Percentiles rank a stretch among this genome's conserved stretches.
These are phyloP conservation scores for Passer montanus DNA, from an alignment of 2,113 vertebrate species.

Conservation along the genomic window DNA sequence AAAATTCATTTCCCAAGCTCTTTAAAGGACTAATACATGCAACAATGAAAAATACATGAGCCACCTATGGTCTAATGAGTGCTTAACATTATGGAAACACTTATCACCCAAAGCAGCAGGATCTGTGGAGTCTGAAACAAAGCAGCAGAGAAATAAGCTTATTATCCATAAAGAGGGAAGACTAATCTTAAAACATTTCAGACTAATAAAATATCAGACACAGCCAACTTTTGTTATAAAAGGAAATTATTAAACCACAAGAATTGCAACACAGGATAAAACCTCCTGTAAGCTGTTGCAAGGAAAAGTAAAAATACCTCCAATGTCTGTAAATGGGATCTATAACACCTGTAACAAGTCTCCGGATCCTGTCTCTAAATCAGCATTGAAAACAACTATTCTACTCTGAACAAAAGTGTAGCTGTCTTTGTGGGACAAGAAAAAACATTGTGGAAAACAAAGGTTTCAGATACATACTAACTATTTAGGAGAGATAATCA, in stretches of 20 bases:
- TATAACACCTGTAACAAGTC: neutral
- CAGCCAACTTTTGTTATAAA: neutral
- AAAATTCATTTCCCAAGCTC: neutral
- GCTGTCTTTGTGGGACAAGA: neutral
- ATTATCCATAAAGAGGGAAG: neutral
- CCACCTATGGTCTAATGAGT: neutral
- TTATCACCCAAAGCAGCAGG: neutral
- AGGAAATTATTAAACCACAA: neutral
- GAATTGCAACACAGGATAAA: neutral
- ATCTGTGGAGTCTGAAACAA: neutral
- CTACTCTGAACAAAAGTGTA: neutral
- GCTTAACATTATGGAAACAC: neutral
- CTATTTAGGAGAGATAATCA: neutral
- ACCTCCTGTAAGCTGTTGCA: neutral
- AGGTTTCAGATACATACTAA: neutral
- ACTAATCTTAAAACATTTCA: neutral
- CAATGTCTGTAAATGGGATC: neutral
- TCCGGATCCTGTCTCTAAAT: neutral
- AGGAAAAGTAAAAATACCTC: neutral
- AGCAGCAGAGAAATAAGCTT: neutral
- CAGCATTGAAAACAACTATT: neutral
- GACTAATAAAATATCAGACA: neutral
- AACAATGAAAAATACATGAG: neutral
- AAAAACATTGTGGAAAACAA: neutral
- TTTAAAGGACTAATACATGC: neutral